Base-by-base conservation (phyloP, 1,140 invertebrate genomes). In the Drosophila ercepeae region DNA sequence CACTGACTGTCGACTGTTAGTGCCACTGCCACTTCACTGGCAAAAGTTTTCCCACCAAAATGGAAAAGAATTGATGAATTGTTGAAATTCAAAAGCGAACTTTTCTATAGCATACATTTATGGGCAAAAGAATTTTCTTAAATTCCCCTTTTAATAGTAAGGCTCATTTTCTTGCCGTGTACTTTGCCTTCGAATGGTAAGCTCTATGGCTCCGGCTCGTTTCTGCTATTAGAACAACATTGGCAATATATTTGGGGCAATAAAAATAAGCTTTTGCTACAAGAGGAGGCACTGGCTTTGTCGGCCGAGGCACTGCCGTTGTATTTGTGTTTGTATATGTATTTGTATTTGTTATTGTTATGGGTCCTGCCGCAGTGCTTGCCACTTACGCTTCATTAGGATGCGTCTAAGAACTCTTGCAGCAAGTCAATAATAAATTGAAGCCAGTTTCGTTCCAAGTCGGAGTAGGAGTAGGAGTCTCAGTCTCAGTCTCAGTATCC, bases 151-250 rank as follows among this genome's bases (percentile, higher is more conserved):
- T n/a, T n/a, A n/a, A n/a, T n/a, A n/a, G n/a, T n/a, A n/a, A n/a
- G n/a, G 5, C 5, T 4, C 5, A 32, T 36, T 57, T 61, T 60
- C 53, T 61, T 14, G 14, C 21, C 0, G 60, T 64, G 60, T 32
- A 32, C 0, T 32, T 11, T 42, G 49, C 18, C 29, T 72, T 34
- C 52, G 49, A 45, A 34, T 63, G 23, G 27, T 46, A 41, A 64
- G 55, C 60, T 61, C 42, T 36, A 42, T n/a, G 60, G 57, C 55
- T 64, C 23, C 18, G 60, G 81, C 81, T 84, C 81, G 81, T 86
- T 86, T 81, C 68, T 86, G 81, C 81, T 86, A 86, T 86, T 86
- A 88, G 81, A 86, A 86, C 81, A 86, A 81, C 81, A 86, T 86
- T 86, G 81, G 67, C 81, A 86, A 86, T 88, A 86, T 86, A 86